Percentiles rank a stretch among this genome's conserved stretches.
phyloP scores from a whole-genome alignment of 2,113 vertebrate species.

The Channa maculata region DNA sequence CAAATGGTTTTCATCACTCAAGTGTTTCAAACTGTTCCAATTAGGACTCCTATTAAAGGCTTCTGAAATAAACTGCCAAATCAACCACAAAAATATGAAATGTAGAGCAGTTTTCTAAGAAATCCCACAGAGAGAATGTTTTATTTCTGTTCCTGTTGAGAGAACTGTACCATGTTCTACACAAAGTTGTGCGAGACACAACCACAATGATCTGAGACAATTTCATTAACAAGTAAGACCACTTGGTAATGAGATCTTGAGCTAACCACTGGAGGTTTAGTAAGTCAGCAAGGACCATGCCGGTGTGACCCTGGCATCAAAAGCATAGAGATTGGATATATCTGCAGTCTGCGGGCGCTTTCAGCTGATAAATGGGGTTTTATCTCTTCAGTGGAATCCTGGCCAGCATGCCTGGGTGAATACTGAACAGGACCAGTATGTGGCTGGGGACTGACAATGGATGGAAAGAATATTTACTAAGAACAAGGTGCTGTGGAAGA shows the following conservation, averaged over 20 bases:
- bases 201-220: constrained; percentile 66
- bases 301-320: constrained; percentile 59
- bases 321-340: constrained; percentile 49
- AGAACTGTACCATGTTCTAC: constrained; percentile 34
- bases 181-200: constrained; percentile 47
- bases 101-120: constrained; percentile 37
- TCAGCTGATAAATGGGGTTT: constrained; percentile 67
- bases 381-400: constrained; percentile 55
- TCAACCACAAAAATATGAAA: constrained; percentile 60
- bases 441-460: constrained; percentile 19
- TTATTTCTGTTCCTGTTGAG: constrained; percentile 35
- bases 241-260: constrained; percentile 70
- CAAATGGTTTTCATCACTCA: constrained; percentile 62
- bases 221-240: constrained; percentile 64
- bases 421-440: constrained; percentile 58
- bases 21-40: constrained; percentile 56
- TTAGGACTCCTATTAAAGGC: constrained; percentile 51
- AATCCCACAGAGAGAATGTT: constrained; percentile 28
- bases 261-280: constrained; percentile 53
- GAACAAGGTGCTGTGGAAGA: constrained; percentile 28
- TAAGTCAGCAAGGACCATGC: constrained; percentile 56
- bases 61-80: constrained; percentile 57
- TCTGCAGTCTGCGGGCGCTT: constrained; percentile 53
- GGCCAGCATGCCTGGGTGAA: constrained; percentile 51
- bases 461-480: constrained; percentile 41